These are phyloP conservation scores for Hemibagrus guttatus DNA, from an alignment of 2,797 vertebrate species.

Conservation along the genomic window DNA sequence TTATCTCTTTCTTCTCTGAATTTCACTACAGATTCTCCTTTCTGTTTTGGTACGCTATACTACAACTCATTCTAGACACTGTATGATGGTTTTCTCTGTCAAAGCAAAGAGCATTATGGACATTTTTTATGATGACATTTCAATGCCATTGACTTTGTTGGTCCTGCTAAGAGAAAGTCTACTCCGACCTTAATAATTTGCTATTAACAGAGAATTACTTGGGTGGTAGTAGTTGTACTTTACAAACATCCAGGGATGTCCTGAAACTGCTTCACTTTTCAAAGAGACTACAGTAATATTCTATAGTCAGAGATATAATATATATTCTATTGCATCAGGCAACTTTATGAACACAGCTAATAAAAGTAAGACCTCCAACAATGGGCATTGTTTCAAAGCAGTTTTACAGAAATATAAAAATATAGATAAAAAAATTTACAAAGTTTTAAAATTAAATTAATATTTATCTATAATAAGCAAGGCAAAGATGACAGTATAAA, in stretches of 20 bases:
- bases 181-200: background rate
- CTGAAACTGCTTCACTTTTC: background rate
- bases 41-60: background rate
- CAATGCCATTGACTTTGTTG: background rate
- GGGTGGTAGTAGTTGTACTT: background rate
- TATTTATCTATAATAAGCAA: no score
- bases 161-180: background rate
- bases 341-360: background rate
- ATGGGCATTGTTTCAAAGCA: no score
- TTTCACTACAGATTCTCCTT: background rate
- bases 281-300: background rate
- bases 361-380: background rate
- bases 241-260: background rate
- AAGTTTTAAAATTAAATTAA: no score
- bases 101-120: background rate
- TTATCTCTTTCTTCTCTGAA: background rate
- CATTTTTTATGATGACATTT: background rate
- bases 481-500: no score
- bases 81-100: background rate
- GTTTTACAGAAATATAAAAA: no score
- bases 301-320: background rate
- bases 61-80: background rate
- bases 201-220: background rate
- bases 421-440: no score
- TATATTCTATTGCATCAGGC: background rate